phyloP scores from a whole-genome alignment of 2,797 vertebrate genomes.

The Poecilia gillii region DNA sequence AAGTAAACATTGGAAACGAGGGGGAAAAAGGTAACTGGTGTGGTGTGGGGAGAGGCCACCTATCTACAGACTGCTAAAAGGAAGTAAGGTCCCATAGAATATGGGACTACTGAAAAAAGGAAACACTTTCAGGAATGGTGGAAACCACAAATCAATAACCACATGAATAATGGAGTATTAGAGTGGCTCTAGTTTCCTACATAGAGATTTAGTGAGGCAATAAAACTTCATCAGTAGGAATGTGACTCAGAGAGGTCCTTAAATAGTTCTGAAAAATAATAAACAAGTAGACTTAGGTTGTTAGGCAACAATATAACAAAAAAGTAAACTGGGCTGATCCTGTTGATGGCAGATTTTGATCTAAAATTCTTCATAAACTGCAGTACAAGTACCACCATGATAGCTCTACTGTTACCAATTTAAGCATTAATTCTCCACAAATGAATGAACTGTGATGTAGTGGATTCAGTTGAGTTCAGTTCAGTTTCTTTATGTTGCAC shows the following conservation, averaged over 20 bases:
- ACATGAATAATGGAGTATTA: constrained; percentile 61
- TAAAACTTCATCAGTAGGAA: constrained; percentile 25
- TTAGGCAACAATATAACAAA: not conserved
- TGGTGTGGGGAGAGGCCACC: not conserved
- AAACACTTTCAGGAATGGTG: constrained; percentile 21
- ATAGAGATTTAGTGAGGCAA: constrained; percentile 40
- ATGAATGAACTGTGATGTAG: not conserved
- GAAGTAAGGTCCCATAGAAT: constrained; percentile 1
- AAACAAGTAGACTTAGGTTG: not conserved
- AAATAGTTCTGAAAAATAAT: not conserved
- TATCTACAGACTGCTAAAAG: constrained; percentile 12
- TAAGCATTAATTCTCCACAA: not conserved
- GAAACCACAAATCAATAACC: constrained; percentile 31
- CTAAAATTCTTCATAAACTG: not conserved
- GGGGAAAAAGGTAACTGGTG: not conserved
- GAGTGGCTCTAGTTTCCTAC: constrained; percentile 13
- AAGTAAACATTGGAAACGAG: not conserved
- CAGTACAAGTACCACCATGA: not conserved
- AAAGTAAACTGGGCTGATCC: not conserved
- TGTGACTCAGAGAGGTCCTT: not conserved
- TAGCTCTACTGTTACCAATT: not conserved
- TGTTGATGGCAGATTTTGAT: not conserved
- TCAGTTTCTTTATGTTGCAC: too few species aligned
- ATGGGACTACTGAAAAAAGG: constrained; percentile 15
- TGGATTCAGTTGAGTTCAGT: not conserved